These are phyloP conservation scores for Drosophila ficusphila DNA, from an alignment of 1,140 invertebrate species.

Conservation along the genomic window DNA sequence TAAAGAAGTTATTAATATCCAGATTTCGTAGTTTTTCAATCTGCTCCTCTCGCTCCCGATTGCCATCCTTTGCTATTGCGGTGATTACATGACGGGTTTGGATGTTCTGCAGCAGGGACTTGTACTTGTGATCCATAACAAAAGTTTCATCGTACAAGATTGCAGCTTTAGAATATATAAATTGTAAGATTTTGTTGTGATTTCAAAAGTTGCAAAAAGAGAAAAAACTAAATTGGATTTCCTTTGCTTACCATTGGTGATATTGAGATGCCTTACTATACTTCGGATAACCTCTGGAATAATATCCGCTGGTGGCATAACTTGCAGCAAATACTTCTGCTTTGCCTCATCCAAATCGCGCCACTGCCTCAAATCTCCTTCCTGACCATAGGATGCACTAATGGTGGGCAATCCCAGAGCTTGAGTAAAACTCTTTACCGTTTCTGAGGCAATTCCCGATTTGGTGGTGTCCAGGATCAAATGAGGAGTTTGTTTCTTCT, in stretches of 20 bases:
- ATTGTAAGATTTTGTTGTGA: rapidly evolving
- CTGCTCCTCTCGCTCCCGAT: slow-evolving; percentile 87
- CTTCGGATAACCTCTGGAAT: slow-evolving; percentile 92
- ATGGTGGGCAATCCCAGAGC: slow-evolving; percentile 92
- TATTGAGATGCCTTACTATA: slow-evolving; percentile 91
- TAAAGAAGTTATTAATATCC: slow-evolving; percentile 95
- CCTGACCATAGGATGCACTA: slow-evolving; percentile 92
- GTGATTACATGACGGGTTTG: slow-evolving; percentile 94
- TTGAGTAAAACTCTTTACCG: slow-evolving; percentile 92
- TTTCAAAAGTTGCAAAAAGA: too few species aligned
- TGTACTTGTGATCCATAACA: slow-evolving; percentile 96
- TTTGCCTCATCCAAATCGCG: slow-evolving; percentile 88
- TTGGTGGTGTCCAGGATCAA: slow-evolving; percentile 92
- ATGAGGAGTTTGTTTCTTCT: slow-evolving; percentile 88
- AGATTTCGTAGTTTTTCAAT: slow-evolving; percentile 89
- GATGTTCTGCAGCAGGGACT: slow-evolving; percentile 93
- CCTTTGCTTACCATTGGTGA: slow-evolving; percentile 91
- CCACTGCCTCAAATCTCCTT: slow-evolving; percentile 92
- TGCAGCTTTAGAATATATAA: slow-evolving; percentile 85
- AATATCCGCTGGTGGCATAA: slow-evolving; percentile 93
- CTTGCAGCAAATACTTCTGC: slow-evolving; percentile 88
- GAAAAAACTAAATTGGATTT: too few species aligned
- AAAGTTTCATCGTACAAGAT: slow-evolving; percentile 95
- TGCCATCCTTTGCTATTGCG: slow-evolving; percentile 86
- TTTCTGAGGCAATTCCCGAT: slow-evolving; percentile 90